Conservation (phyloP, 2,113 vertebrate species). For the Myrmophylax atrothorax region DNA sequence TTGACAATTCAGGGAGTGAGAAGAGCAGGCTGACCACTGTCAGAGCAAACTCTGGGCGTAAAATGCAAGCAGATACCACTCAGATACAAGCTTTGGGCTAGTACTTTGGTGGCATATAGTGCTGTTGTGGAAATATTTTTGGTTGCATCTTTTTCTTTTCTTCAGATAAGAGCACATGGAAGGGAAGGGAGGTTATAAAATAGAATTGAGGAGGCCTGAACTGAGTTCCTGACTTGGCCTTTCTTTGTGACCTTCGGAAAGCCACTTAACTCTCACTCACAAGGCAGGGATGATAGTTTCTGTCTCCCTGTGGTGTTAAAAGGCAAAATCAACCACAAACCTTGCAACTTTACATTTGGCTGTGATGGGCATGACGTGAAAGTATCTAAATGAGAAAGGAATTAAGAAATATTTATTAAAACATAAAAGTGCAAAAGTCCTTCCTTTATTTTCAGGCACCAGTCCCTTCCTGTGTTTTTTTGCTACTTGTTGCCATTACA, state of each 20-base stretch:
- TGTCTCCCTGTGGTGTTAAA: background rate
- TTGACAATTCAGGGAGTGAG: background rate
- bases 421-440: background rate
- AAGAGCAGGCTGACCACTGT: background rate
- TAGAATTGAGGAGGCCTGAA: background rate
- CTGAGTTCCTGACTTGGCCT: background rate
- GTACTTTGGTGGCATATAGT: background rate
- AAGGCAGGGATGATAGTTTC: background rate
- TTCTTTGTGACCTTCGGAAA: background rate
- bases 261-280: background rate
- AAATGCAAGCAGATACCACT: background rate
- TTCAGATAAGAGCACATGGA: background rate
- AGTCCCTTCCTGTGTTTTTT: background rate
- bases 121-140: background rate
- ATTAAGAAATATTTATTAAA: background rate
- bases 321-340: background rate
- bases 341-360: fast-evolving
- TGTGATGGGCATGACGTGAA: background rate
- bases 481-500: background rate
- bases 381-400: background rate
- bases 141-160: background rate
- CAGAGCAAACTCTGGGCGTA: background rate
- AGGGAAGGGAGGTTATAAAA: background rate
- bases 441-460: background rate
- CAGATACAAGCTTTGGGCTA: background rate